Percentiles rank a stretch among this genome's conserved stretches.
Conservation (phyloP, 2,113 vertebrate genomes). For the Charadrius vociferus region DNA sequence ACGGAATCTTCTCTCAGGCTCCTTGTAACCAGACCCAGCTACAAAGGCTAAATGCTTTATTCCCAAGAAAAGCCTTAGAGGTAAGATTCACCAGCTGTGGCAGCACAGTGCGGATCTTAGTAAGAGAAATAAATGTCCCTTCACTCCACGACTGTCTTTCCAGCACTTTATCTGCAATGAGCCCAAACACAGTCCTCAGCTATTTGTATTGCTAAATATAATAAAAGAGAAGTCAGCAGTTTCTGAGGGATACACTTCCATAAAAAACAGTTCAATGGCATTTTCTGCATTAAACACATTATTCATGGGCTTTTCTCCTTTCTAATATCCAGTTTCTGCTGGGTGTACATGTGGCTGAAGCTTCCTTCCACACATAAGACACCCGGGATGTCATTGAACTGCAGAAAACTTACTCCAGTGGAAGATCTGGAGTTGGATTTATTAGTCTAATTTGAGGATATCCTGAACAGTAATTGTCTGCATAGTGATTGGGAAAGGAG, state of each 20-base stretch:
- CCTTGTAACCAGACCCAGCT: conserved; percentile 45
- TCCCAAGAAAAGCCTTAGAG: conserved; percentile 61
- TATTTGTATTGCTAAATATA: conserved; percentile 66
- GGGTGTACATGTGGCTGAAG: neutral
- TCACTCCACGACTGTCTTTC: conserved; percentile 49
- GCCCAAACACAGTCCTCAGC: conserved; percentile 55
- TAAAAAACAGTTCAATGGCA: conserved; percentile 29
- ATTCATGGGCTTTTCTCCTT: conserved; percentile 43
- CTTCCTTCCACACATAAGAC: neutral
- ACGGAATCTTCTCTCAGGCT: conserved; percentile 59
- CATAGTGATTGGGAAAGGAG: neutral
- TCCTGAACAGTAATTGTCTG: neutral
- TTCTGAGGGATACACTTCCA: conserved; percentile 59
- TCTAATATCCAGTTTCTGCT: neutral
- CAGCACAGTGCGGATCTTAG: neutral
- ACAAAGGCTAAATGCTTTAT: conserved; percentile 72
- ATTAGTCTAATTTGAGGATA: neutral
- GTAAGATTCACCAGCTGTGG: conserved; percentile 66
- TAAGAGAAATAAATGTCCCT: conserved; percentile 68
- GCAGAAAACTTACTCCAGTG: neutral
- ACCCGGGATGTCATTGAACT: neutral
- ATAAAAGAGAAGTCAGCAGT: conserved; percentile 55
- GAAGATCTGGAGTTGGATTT: neutral
- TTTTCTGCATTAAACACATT: conserved; percentile 63
- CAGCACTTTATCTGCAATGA: conserved; percentile 63